A percentile compares a stretch with the other conserved stretches of the same genome.
These are phyloP conservation scores for Gadopsis marmoratus DNA, from an alignment of 2,797 vertebrate genomes.

Conservation along the genomic window DNA sequence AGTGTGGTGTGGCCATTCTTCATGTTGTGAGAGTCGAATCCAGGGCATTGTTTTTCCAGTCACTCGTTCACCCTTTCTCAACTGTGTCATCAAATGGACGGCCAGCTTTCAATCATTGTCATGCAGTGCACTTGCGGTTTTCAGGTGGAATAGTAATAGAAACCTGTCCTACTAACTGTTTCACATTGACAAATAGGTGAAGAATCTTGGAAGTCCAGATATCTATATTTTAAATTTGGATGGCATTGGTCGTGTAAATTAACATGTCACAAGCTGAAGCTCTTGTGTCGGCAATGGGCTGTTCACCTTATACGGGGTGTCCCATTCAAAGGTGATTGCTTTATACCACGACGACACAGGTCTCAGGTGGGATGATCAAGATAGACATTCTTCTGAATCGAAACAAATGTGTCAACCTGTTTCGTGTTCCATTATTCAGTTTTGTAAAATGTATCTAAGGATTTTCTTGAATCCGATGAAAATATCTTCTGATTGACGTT, in stretches of 20 bases:
- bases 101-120: conserved; percentile 8
- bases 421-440: not conserved
- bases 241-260: not conserved
- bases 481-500: not conserved
- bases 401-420: not conserved
- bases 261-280: not conserved
- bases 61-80: conserved; percentile 10
- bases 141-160: not conserved
- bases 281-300: too few relatives aligned
- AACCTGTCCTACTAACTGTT: not conserved
- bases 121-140: not conserved
- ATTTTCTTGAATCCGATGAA: not conserved
- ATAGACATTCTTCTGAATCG: not conserved
- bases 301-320: not conserved
- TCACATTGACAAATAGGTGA: not conserved
- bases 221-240: not conserved
- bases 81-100: conserved; percentile 3
- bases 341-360: not conserved
- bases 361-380: not conserved
- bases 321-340: not conserved
- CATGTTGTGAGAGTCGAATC: conserved; percentile 35
- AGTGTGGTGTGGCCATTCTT: conserved; percentile 29
- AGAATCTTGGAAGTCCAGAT: not conserved
- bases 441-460: not conserved
- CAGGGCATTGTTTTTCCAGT: conserved; percentile 2